A percentile compares a stretch with the other conserved stretches of the same genome.
These are phyloP conservation scores for Platyrinchus mystaceus DNA, from an alignment of 2,797 vertebrate genomes.

Conservation along the genomic window DNA sequence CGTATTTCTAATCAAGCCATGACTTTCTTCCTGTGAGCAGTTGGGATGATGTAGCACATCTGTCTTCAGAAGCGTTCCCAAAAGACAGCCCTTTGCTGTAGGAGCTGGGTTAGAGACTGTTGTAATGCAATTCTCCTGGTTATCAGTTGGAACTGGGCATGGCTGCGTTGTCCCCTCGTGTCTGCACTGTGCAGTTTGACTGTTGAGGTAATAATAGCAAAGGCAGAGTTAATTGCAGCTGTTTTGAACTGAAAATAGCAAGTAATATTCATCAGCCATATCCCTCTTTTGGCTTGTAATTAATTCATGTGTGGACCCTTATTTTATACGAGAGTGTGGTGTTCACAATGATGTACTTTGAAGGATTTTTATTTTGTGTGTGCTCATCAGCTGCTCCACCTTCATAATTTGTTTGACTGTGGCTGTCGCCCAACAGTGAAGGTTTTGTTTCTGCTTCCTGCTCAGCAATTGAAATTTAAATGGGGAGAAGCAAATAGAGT, in stretches of 20 bases:
- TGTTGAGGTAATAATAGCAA: neutral
- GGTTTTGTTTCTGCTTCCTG: conserved; percentile 44
- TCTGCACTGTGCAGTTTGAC: neutral
- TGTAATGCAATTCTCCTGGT: neutral
- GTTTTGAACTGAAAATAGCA: neutral
- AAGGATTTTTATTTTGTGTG: neutral
- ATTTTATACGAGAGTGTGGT: neutral
- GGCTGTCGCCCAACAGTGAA: neutral
- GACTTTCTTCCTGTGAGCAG: neutral
- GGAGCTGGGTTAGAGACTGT: neutral
- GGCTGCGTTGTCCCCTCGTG: rapidly evolving
- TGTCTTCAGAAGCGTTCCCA: neutral
- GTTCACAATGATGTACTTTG: neutral
- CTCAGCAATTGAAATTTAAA: conserved; percentile 47
- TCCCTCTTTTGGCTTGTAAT: neutral
- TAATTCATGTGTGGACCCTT: conserved; percentile 9
- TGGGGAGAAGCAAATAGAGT: conserved; percentile 29
- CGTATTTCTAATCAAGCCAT: neutral
- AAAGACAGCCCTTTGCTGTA: neutral
- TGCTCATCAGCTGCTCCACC: conserved; percentile 8
- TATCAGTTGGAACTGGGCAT: neutral
- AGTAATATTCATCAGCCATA: neutral
- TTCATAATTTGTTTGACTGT: conserved; percentile 4
- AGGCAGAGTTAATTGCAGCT: neutral
- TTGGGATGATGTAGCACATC: neutral